phyloP scores from a whole-genome alignment of 2,888 invertebrate genomes.

The Agriopis marginaria region DNA sequence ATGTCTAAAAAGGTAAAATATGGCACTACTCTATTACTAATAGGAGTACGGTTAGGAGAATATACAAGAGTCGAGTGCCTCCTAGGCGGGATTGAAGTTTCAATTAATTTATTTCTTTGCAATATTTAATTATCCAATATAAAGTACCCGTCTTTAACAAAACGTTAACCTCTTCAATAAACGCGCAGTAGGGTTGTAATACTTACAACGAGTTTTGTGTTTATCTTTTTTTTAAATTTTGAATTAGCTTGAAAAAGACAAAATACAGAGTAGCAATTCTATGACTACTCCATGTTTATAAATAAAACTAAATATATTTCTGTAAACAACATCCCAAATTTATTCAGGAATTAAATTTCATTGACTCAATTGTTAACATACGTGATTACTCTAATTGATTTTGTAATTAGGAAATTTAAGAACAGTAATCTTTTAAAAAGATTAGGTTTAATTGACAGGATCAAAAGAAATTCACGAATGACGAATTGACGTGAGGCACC shows the following conservation, averaged over 20 bases:
- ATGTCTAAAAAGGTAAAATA: conserved; percentile 56
- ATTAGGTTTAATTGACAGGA: conserved; percentile 76
- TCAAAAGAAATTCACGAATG: conserved; percentile 72
- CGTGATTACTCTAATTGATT: conserved; percentile 8
- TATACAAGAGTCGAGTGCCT: conserved; percentile 66
- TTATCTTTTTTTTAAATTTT: too few relatives aligned
- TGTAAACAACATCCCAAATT: not conserved
- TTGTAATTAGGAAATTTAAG: conserved; percentile 27
- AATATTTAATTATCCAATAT: not conserved
- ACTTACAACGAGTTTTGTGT: too few relatives aligned
- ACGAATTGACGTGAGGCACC: conserved; percentile 81
- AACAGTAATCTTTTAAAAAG: conserved; percentile 60
- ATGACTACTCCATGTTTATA: too few relatives aligned
- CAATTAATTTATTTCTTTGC: not conserved
- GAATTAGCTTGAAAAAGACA: too few relatives aligned
- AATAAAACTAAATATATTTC: too few relatives aligned
- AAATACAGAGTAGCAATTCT: too few relatives aligned
- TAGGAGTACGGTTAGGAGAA: conserved; percentile 60
- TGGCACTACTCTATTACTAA: conserved; percentile 71
- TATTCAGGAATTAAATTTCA: not conserved
- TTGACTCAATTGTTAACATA: conserved; percentile 35
- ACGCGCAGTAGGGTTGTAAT: too few relatives aligned
- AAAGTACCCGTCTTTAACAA: not conserved
- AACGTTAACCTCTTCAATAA: not conserved
- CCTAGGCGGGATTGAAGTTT: conserved; percentile 47